Evolutionary conservation across 2,797 vertebrate genomes (phyloP), one percentile per base, ranked within the genome.

Genomic region (Bovichtus variegatus): DNA sequence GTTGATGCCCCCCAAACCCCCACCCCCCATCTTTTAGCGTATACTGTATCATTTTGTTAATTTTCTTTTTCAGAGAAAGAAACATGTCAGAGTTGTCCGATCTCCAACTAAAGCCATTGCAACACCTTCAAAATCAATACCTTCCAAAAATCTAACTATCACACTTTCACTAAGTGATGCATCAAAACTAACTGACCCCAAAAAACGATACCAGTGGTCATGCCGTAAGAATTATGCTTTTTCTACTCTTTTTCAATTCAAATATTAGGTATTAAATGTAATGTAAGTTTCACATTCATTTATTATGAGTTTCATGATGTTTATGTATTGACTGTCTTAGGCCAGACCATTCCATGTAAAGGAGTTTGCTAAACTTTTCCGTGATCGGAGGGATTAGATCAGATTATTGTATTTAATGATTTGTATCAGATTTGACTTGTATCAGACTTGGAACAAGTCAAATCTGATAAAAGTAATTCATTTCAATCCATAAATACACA

Each of bases 151-250:
- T 3, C 0, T 4, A 27, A 44, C 0, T 0, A 74, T 94, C 25
- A 58, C 1, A 0, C 90, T 95, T 16, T 61, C 57, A 15, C 3
- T 72, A 3, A 12, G 3, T 0, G 2, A 71, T 2, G 0, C 0
- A 1, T 9, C 2, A 5, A 1, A 0, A 7, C 6, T 41, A 9
- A 38, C 0, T 1, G 16, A 15, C 8, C 0, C 0, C 0, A 0
- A 0, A 0, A 44, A 58, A 36, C n/a, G 0, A 7, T 79, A 86
- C 27, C 4, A 34, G 2, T 95, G 94, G 94, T 3, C 10, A 53
- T 94, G 94, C 83, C 43, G 94, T 95, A 89, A 93, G 95, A 27
- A 36, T 15, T 27, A 6, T 12, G 2, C 0, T 44, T 60, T 73
- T 57, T 31, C 1, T 50, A 44, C 6, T 66, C 2, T 25, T 54